phyloP scores from a whole-genome alignment of 2,113 vertebrate species.

The Myotis brandtii region DNA sequence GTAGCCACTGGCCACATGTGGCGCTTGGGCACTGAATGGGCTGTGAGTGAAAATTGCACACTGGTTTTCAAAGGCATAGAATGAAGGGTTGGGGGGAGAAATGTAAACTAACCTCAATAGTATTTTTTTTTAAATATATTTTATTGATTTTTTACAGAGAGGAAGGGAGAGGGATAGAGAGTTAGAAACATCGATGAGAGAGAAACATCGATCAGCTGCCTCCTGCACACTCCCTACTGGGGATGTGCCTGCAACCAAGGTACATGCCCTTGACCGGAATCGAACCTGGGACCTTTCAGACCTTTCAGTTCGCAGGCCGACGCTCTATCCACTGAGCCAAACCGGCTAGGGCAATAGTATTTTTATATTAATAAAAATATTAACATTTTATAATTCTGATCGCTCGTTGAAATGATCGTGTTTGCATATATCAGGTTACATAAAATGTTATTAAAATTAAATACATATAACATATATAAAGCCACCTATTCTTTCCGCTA shows the following conservation, averaged over 20 bases:
- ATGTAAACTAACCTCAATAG: too few relatives aligned
- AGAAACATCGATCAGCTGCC: too few relatives aligned
- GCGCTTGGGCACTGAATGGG: neutral
- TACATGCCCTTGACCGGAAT: too few relatives aligned
- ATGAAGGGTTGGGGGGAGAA: neutral
- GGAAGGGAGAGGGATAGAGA: too few relatives aligned
- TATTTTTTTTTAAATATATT: too few relatives aligned
- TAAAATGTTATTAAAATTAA: neutral
- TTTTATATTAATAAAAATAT: neutral
- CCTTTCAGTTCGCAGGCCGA: too few relatives aligned
- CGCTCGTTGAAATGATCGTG: neutral
- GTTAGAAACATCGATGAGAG: too few relatives aligned
- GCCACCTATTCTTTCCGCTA: neutral
- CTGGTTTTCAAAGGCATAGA: neutral
- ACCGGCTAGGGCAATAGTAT: neutral
- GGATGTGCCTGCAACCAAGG: too few relatives aligned
- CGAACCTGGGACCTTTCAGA: too few relatives aligned
- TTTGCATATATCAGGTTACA: neutral
- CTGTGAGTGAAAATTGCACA: neutral
- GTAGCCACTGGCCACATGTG: neutral
- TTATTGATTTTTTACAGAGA: too few relatives aligned
- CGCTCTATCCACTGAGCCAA: too few relatives aligned
- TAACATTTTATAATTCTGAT: neutral
- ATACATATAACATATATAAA: neutral
- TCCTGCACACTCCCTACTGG: too few relatives aligned